phyloP scores from a whole-genome alignment of 92 coral and sea anemone genomes.

The Desmophyllum pertusum region DNA sequence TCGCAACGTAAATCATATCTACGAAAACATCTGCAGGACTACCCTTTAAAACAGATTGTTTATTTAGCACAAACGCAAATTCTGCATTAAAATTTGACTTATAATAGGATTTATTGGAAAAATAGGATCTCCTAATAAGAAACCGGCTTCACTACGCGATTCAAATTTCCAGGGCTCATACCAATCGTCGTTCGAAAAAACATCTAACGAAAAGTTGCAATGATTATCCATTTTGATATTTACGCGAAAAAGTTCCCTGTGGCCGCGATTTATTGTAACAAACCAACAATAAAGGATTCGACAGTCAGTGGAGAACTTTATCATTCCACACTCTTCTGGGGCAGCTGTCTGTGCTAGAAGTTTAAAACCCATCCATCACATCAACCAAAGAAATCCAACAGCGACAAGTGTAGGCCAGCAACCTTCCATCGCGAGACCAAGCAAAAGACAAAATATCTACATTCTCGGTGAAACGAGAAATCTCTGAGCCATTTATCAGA shows the following conservation, averaged over 20 bases:
- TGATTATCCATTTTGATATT: not conserved
- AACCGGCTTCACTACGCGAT: not conserved
- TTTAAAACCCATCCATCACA: not conserved
- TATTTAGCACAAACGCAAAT: constrained; percentile 3
- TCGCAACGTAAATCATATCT: no score
- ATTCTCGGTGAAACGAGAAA: not conserved
- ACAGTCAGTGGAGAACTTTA: not conserved
- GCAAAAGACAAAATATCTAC: constrained; percentile 10
- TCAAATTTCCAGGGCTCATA: not conserved
- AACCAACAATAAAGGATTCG: not conserved
- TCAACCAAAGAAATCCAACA: not conserved
- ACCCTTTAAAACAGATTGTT: not conserved
- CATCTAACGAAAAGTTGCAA: not conserved
- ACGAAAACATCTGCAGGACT: no score
- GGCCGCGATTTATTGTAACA: no score
- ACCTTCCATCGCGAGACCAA: constrained; percentile 14
- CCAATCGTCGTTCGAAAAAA: not conserved
- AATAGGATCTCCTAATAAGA: constrained; percentile 9
- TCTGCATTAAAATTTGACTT: no score
- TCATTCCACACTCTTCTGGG: not conserved
- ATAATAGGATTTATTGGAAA: no score
- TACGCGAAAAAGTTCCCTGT: not conserved
- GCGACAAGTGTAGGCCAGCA: not conserved
- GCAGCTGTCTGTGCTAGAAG: not conserved
- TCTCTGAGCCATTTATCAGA: constrained; percentile 10